Percentiles rank a stretch among this genome's conserved stretches.
Evolutionary conservation across 2,113 vertebrate species (phyloP).

Genomic region (Antigone vipio): DNA sequence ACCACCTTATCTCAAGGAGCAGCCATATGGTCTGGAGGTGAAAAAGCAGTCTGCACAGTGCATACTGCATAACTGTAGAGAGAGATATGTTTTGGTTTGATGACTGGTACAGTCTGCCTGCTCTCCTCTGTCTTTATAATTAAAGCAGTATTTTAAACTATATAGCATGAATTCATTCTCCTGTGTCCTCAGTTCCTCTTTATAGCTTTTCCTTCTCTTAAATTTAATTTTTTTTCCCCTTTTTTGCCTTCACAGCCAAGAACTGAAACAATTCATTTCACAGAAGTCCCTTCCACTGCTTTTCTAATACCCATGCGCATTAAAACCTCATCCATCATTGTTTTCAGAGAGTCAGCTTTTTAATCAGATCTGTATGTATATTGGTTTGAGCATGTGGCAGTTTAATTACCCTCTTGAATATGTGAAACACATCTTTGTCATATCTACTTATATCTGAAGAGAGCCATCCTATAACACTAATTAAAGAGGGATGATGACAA

Average conservation of each 20-base stretch:
- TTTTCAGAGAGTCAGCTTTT: conserved; percentile 64
- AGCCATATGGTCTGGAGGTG: not conserved
- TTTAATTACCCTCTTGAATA: conserved; percentile 76
- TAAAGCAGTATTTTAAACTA: conserved; percentile 13
- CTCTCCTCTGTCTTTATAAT: not conserved
- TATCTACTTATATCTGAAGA: conserved; percentile 73
- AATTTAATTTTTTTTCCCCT: not conserved
- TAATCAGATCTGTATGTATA: conserved; percentile 72
- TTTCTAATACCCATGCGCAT: conserved; percentile 22
- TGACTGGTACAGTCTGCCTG: not conserved
- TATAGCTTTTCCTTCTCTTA: not conserved
- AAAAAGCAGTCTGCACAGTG: not conserved
- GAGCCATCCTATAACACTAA: conserved; percentile 66
- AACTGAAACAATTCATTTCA: conserved; percentile 26
- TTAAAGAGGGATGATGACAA: conserved; percentile 66
- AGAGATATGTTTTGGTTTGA: not conserved
- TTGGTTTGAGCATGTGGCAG: conserved; percentile 71
- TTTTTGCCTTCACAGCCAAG: not conserved
- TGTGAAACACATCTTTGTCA: conserved; percentile 72
- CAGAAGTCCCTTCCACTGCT: not conserved
- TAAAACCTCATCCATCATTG: conserved; percentile 68
- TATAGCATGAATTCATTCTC: not conserved
- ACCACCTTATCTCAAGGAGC: not conserved
- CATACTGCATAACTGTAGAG: not conserved
- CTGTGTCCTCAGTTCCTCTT: not conserved